Evolutionary conservation across 2,888 invertebrate genomes (phyloP), one percentile per base, ranked within the genome.

Genomic region (Platerodrilus igneus): DNA sequence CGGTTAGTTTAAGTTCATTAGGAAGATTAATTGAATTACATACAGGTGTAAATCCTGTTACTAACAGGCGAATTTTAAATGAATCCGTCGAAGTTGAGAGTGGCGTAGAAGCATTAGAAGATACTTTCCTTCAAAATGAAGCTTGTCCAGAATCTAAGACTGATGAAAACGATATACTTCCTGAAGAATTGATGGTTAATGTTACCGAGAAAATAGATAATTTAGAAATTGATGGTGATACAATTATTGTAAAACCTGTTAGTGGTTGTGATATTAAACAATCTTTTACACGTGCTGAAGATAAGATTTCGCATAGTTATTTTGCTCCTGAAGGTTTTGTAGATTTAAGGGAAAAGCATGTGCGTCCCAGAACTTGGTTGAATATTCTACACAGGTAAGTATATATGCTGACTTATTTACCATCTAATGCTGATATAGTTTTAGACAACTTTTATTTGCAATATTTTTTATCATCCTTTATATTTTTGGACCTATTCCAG

Each of bases 321-420:
- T 62, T 62, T 37, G 62, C 64, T 2, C 66, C 67, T 1, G 50
- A 49, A 4, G 66, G 66, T n/a, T 65, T 61, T 45, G 62, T 66
- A 2, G 64, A 66, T 53, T 48, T 65, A 10, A 52, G 64, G 23
- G 44, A 47, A 18, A 33, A 16, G n/a, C n/a, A n/a, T n/a, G n/a
- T n/a, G n/a, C 6, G 14, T n/a, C 4, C 3, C 17, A n/a, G 18
- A 30, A 30, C 34, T 22, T 37, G 31, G 36, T 16, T 27, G 11
- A 20, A 43, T 20, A 8, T 37, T 8, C 11, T 41, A 6, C 32
- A 34, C 21, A 25, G 32, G 42, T 39, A 33, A 35, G 17, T 1
- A 5, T 11, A 18, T 28, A 29, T n/a, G 5, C 1, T 14, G 6
- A 14, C 8, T 16, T 32, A 22, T 37, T 33, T 23, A 18, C 15